A percentile compares a stretch with the other conserved stretches of the same genome.
These are phyloP conservation scores for Halcyon malimbica DNA, from an alignment of 2,113 vertebrate genomes.

Conservation along the genomic window DNA sequence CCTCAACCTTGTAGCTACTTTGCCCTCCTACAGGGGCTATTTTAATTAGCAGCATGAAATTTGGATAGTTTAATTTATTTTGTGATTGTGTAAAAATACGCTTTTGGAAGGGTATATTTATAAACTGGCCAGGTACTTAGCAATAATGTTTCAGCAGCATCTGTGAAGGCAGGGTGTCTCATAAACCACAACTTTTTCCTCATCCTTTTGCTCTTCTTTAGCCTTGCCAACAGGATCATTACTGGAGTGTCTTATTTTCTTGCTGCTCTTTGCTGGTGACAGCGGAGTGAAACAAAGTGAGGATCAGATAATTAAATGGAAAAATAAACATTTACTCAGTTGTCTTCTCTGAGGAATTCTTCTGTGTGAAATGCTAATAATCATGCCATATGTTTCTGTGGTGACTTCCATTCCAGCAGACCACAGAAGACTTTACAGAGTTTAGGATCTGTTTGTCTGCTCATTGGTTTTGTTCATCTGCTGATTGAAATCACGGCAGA, in stretches of 20 bases:
- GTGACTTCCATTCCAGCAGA: not conserved
- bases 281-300: conserved; percentile 65
- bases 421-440: not conserved
- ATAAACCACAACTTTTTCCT: conserved; percentile 17
- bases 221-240: conserved; percentile 38
- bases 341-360: conserved; percentile 34
- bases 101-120: conserved; percentile 75
- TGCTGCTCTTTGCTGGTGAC: conserved; percentile 57
- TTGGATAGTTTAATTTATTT: conserved; percentile 79
- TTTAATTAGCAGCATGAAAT: conserved; percentile 83
- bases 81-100: conserved; percentile 71
- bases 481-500: not conserved
- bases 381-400: not conserved
- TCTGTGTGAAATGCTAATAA: not conserved
- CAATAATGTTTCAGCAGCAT: conserved; percentile 69
- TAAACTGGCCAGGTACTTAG: conserved; percentile 74
- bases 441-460: not conserved
- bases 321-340: conserved; percentile 74
- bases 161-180: conserved; percentile 61
- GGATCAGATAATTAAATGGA: conserved; percentile 79
- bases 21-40: conserved; percentile 75
- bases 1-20: conserved; percentile 73
- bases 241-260: conserved; percentile 41
- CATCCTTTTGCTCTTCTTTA: conserved; percentile 46
- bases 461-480: not conserved